Evolutionary conservation across 2,888 invertebrate genomes (phyloP).

Genomic region (Harpalus rufipes): DNA sequence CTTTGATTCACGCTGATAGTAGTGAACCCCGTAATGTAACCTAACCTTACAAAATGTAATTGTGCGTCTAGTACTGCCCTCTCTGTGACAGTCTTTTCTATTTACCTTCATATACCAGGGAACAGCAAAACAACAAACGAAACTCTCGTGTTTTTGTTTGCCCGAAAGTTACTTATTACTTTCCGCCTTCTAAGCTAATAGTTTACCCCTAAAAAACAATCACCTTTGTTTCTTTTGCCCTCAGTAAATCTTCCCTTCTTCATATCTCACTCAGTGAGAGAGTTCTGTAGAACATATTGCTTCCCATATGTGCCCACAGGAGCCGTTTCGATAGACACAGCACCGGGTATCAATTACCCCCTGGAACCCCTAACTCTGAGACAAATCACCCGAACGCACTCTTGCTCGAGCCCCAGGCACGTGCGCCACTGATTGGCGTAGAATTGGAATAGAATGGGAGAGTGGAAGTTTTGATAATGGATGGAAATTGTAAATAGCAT

Average conservation of each 20-base stretch:
- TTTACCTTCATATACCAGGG: too few species aligned
- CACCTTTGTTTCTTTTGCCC: background rate
- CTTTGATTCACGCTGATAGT: too few species aligned
- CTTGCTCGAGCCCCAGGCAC: conserved; percentile 36
- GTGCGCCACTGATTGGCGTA: conserved; percentile 43
- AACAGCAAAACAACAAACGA: background rate
- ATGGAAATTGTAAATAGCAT: background rate
- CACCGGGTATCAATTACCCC: conserved; percentile 50
- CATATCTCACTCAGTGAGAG: background rate
- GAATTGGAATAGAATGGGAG: background rate
- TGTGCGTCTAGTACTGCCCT: too few species aligned
- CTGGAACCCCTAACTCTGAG: conserved; percentile 16
- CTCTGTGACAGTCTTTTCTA: too few species aligned
- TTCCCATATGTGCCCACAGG: conserved; percentile 35
- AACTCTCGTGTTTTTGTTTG: background rate
- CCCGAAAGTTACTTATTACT: background rate
- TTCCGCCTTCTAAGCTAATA: background rate
- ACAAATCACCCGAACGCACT: conserved; percentile 19
- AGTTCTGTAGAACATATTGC: conserved; percentile 13
- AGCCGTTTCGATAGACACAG: conserved; percentile 29
- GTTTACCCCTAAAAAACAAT: background rate
- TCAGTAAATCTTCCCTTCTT: background rate
- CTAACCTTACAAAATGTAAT: too few species aligned
- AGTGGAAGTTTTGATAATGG: background rate
- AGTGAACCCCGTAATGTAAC: too few species aligned